Percentiles rank a stretch among this genome's conserved stretches.
Evolutionary conservation across 2,113 vertebrate genomes (phyloP).

Genomic region (Lagopus muta): DNA sequence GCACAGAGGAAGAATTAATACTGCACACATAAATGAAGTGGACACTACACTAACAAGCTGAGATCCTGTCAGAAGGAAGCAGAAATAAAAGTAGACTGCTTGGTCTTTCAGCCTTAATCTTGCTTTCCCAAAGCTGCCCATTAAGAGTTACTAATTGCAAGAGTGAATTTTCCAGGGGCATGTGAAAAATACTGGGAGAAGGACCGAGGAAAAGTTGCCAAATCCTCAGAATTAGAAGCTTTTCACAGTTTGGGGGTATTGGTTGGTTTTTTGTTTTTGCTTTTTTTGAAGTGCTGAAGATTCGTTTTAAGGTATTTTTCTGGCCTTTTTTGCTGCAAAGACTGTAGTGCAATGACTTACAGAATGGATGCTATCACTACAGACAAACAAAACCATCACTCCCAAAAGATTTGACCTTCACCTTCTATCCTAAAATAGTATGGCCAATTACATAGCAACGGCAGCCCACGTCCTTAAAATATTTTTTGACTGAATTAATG

Average conservation of each 20-base stretch:
- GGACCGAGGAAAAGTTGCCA: slow-evolving; percentile 14
- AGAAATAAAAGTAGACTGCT: not conserved
- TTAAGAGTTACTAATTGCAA: slow-evolving; percentile 48
- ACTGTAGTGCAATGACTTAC: slow-evolving; percentile 31
- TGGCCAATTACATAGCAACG: slow-evolving; percentile 17
- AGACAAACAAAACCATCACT: slow-evolving; percentile 57
- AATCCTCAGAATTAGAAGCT: slow-evolving; percentile 27
- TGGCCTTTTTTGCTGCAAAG: slow-evolving; percentile 44
- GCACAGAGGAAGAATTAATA: not conserved
- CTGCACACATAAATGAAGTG: not conserved
- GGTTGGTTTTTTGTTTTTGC: not conserved
- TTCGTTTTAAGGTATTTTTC: slow-evolving; percentile 55
- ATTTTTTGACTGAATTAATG: not conserved
- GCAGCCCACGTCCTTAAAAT: slow-evolving; percentile 45
- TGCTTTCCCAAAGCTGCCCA: not conserved
- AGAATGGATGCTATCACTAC: slow-evolving; percentile 34
- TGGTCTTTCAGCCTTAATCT: not conserved
- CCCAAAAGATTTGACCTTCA: slow-evolving; percentile 62
- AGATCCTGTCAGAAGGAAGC: slow-evolving; percentile 5
- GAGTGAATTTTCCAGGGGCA: not conserved
- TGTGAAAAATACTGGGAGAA: slow-evolving; percentile 26
- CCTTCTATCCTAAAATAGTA: slow-evolving; percentile 55
- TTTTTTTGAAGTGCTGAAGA: not conserved
- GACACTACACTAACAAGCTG: not conserved
- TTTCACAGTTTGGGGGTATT: not conserved